phyloP scores from a whole-genome alignment of 2,113 vertebrate genomes.

The Pteruthius melanotis region DNA sequence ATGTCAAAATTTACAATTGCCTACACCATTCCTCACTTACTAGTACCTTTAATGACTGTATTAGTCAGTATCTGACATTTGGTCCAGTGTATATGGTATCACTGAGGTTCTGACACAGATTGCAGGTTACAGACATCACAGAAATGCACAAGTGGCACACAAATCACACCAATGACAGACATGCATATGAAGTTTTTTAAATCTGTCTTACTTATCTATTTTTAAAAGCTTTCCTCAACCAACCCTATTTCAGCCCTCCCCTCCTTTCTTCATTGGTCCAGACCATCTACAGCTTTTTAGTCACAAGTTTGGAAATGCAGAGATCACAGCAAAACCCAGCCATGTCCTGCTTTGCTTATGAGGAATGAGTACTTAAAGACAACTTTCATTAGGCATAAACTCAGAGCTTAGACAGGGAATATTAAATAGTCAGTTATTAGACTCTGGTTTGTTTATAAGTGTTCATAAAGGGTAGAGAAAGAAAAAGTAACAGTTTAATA shows the following conservation, averaged over 20 bases:
- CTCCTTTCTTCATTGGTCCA: neutral
- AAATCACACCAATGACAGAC: neutral
- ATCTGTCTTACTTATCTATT: neutral
- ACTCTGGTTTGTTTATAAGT: neutral
- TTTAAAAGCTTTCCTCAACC: neutral
- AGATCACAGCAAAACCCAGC: neutral
- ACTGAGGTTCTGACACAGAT: neutral
- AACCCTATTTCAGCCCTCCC: neutral
- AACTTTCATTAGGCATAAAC: neutral
- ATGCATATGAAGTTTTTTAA: neutral
- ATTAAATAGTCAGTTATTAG: neutral
- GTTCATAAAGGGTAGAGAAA: neutral
- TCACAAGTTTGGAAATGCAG: neutral
- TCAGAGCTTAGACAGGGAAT: neutral
- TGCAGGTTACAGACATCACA: neutral
- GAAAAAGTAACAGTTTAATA: neutral
- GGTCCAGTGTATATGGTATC: neutral
- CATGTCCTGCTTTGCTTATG: neutral
- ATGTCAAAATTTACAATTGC: neutral
- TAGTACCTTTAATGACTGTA: neutral
- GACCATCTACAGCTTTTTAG: neutral
- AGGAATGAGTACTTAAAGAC: neutral
- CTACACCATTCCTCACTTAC: neutral
- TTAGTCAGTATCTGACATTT: neutral
- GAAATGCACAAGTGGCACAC: neutral